phyloP scores from a whole-genome alignment of 2,888 invertebrate species.

The Eupithecia exiguata region DNA sequence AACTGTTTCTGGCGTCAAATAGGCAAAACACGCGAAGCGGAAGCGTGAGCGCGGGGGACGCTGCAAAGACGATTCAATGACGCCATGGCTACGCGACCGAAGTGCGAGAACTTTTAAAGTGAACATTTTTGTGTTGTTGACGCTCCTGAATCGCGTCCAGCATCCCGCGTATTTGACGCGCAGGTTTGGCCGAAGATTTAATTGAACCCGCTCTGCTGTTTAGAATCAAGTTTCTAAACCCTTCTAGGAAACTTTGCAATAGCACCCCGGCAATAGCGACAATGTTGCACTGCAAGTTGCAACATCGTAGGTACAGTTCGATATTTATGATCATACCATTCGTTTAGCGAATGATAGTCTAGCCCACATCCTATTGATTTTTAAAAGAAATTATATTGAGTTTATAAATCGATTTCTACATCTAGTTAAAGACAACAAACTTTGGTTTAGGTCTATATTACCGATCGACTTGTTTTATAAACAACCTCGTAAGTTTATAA shows the following conservation, averaged over 20 bases:
- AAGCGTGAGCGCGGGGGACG: too few species aligned
- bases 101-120: too few species aligned
- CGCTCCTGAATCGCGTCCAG: too few species aligned
- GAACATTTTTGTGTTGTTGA: too few species aligned
- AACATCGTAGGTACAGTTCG: conserved; percentile 44
- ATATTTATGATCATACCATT: conserved; percentile 4
- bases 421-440: background rate
- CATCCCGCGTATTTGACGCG: too few species aligned
- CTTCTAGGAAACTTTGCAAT: conserved; percentile 30
- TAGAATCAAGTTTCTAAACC: conserved; percentile 30
- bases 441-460: background rate
- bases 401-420: background rate
- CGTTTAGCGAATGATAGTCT: background rate
- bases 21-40: too few species aligned
- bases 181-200: background rate
- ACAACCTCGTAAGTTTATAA: conserved; percentile 8
- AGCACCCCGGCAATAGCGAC: conserved; percentile 16
- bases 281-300: conserved; percentile 43
- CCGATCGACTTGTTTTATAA: background rate
- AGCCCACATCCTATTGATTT: background rate
- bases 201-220: conserved; percentile 17
- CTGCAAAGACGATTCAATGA: too few species aligned
- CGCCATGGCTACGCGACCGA: too few species aligned
- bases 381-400: background rate
- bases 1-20: too few species aligned